These are phyloP conservation scores for Elachura formosa DNA, from an alignment of 2,113 vertebrate genomes.

Conservation along the genomic window DNA sequence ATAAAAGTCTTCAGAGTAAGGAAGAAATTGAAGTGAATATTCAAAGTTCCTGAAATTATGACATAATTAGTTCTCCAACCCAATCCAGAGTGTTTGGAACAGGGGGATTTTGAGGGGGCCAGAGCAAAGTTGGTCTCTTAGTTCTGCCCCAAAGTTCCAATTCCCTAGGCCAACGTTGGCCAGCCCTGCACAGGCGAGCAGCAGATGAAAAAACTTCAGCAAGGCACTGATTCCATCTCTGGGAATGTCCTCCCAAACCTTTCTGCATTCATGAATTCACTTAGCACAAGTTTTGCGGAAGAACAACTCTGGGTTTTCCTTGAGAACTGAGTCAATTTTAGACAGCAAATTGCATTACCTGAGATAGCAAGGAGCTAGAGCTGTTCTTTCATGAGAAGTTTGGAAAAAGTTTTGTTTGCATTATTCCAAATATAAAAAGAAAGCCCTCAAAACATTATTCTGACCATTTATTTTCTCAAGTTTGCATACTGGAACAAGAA, in stretches of 20 bases:
- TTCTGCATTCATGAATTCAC: background rate
- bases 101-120: background rate
- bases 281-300: background rate
- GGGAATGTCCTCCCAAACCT: background rate
- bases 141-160: background rate
- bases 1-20: background rate
- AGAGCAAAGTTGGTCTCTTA: background rate
- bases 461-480: background rate
- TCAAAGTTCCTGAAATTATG: background rate
- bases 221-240: rapidly evolving
- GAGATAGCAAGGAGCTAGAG: background rate
- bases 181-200: rapidly evolving
- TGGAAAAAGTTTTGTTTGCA: background rate
- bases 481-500: background rate
- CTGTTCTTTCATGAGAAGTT: background rate
- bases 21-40: background rate
- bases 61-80: background rate
- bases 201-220: background rate
- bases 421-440: background rate
- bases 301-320: background rate
- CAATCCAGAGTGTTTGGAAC: background rate
- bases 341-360: background rate
- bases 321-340: background rate
- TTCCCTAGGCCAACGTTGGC: rapidly evolving
- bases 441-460: background rate